phyloP scores from a whole-genome alignment of 2,113 vertebrate genomes.

The Otolemur garnettii region DNA sequence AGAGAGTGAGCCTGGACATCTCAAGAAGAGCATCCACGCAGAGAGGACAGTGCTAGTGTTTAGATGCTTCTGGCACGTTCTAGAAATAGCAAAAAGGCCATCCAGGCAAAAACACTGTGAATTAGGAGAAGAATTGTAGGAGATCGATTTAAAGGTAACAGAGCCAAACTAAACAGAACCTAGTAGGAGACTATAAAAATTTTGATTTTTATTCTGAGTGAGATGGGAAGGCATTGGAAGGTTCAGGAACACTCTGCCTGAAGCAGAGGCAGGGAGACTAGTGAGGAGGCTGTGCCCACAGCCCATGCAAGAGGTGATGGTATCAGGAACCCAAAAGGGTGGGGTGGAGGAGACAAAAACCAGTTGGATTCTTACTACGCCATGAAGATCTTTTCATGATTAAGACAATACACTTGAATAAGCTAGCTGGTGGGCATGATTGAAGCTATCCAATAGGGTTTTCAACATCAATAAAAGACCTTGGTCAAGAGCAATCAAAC shows the following conservation, averaged over 20 bases:
- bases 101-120: fast-evolving
- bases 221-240: background rate
- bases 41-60: background rate
- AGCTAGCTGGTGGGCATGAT: background rate
- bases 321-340: background rate
- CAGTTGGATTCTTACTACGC: background rate
- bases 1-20: background rate
- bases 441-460: background rate
- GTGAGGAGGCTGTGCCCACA: background rate
- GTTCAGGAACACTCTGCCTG: background rate
- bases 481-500: background rate
- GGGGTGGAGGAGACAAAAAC: background rate
- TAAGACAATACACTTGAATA: background rate
- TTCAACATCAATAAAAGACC: constrained; percentile 1
- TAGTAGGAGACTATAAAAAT: background rate
- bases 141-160: background rate
- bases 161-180: background rate
- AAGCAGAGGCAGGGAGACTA: background rate
- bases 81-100: background rate
- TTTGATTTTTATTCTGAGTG: constrained; percentile 2
- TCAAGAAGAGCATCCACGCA: background rate
- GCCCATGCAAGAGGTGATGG: background rate
- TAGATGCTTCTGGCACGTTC: background rate
- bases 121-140: background rate
- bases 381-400: background rate